Conservation (phyloP, 2,888 invertebrate genomes). For the Neocrepidodera transversa region DNA sequence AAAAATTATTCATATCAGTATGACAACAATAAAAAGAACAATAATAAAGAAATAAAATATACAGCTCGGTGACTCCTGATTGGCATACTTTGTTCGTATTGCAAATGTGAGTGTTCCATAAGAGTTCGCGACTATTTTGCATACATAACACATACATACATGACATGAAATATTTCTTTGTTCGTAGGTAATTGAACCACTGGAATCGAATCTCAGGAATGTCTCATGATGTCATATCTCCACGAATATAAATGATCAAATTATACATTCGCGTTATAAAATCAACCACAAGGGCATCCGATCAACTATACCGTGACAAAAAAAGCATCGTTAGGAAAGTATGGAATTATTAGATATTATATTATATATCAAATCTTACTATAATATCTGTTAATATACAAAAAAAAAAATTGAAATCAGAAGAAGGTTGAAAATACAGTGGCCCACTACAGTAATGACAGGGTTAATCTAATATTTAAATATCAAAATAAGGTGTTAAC, state of each 20-base stretch:
- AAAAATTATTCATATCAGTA: background rate
- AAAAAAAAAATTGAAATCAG: too few relatives aligned
- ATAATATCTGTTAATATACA: too few relatives aligned
- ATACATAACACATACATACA: constrained; percentile 26
- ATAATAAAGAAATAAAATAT: constrained; percentile 4
- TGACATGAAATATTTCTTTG: constrained; percentile 29
- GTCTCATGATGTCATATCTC: constrained; percentile 28
- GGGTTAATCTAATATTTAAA: too few relatives aligned
- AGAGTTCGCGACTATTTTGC: constrained; percentile 17
- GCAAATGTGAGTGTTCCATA: constrained; percentile 16
- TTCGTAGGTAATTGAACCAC: constrained; percentile 29
- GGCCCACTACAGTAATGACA: too few relatives aligned
- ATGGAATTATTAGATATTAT: background rate
- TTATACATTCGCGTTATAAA: constrained; percentile 24
- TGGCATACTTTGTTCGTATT: constrained; percentile 21
- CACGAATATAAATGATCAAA: constrained; percentile 26
- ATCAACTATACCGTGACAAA: constrained; percentile 19
- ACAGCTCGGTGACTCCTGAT: constrained; percentile 12
- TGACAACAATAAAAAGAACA: background rate
- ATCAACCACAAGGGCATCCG: constrained; percentile 25
- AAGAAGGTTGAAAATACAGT: too few relatives aligned
- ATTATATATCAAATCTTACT: too few relatives aligned
- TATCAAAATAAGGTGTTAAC: too few relatives aligned
- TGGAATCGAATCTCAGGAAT: constrained; percentile 29
- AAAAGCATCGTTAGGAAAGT: constrained; percentile 13